phyloP scores from a whole-genome alignment of 2,888 invertebrate genomes.

The Cheilosia impressa region DNA sequence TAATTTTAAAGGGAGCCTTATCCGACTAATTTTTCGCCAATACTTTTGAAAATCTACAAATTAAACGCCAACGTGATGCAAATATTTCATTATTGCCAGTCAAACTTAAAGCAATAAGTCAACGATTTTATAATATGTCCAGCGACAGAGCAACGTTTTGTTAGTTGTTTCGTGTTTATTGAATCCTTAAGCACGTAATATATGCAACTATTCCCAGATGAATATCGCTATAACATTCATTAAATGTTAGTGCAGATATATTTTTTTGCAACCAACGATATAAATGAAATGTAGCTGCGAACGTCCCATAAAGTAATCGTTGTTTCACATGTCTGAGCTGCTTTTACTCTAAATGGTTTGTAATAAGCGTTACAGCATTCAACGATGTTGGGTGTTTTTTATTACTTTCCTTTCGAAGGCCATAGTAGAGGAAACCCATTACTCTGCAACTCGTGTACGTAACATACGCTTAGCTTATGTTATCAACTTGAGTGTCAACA shows the following conservation, averaged over 20 bases:
- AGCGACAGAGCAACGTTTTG: too few relatives aligned
- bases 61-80: too few relatives aligned
- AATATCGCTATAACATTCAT: not conserved
- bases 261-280: conserved; percentile 2
- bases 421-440: not conserved
- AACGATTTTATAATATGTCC: too few relatives aligned
- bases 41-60: too few relatives aligned
- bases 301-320: conserved; percentile 24
- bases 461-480: conserved; percentile 30
- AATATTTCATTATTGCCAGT: too few relatives aligned
- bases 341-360: conserved; percentile 55
- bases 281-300: conserved; percentile 20
- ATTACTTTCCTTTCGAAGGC: conserved; percentile 51
- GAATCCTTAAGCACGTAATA: too few relatives aligned
- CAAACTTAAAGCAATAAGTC: too few relatives aligned
- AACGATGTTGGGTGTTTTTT: conserved; percentile 49
- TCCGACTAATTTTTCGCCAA: too few relatives aligned
- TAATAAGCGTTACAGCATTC: conserved; percentile 47
- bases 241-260: not conserved
- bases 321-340: conserved; percentile 32
- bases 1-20: too few relatives aligned
- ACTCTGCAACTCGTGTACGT: conserved; percentile 14
- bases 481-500: conserved; percentile 22
- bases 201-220: too few relatives aligned
- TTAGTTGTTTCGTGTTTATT: too few relatives aligned